Evolutionary conservation across 1,140 invertebrate genomes (phyloP), one percentile per base, ranked within the genome.

Genomic region (Centruroides sculpturatus): DNA sequence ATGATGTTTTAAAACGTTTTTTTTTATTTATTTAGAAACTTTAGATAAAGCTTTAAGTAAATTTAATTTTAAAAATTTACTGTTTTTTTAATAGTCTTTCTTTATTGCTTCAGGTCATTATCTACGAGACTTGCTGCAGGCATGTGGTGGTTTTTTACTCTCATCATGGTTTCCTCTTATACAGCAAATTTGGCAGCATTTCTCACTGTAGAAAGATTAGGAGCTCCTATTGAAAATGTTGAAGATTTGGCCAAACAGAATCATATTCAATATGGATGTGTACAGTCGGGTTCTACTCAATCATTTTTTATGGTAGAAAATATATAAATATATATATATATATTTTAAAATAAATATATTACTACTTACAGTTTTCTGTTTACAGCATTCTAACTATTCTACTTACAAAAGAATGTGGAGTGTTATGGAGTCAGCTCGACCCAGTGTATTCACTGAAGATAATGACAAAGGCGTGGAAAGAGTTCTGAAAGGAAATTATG

Each of bases 381-480:
- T 73, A n/a, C 71, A 92, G 86, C 88, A 90, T 72, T 92, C 88
- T 12, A 91, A 90, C 75, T 89, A 92, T 69, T 88, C 87, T 8
- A 90, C 87, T 8, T 92, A 92, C 74, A 85, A 90, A 74, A 78
- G 85, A 51, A 93, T 93, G 89, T 93, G 88, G 89, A 85, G 86
- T 3, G 89, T 89, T 67, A 94, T 93, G 89, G 87, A 92, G 71
- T 88, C 85, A 0, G 82, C 86, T 11, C 77, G 85, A 54, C 87
- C 88, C 0, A 81, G 85, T 0, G 89, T 91, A 11, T 92, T 94
- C 71, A 87, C 88, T 3, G 79, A 80, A 56, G 89, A 82, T 66
- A 93, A 92, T 72, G 80, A 82, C 6, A 87, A 92, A 72, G 90
- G 90, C 0, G 87, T 92, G 2, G 85, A 92, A 34, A 76, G 86